phyloP scores from a whole-genome alignment of 2,113 vertebrate species.

The Beaufortia kweichowensis region DNA sequence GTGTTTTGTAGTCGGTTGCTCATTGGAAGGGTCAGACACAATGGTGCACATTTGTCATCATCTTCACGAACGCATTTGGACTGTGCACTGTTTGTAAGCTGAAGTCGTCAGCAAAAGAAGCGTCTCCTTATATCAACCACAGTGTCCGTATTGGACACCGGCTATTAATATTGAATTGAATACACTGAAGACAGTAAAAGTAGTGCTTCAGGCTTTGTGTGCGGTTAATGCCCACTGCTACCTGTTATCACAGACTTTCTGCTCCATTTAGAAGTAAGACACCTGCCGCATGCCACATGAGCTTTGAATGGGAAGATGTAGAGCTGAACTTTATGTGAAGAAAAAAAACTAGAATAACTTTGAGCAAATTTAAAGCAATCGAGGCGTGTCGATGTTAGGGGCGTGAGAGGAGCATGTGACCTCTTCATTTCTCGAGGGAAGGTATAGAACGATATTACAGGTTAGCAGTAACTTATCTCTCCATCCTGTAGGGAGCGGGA shows the following conservation, averaged over 20 bases:
- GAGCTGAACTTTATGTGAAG: background rate
- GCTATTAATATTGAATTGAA: conserved; percentile 13
- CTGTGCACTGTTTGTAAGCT: conserved; percentile 35
- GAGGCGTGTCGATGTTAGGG: background rate
- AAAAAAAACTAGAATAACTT: conserved; percentile 2
- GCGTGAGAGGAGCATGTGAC: background rate
- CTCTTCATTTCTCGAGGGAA: conserved; percentile 6
- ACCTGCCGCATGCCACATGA: background rate
- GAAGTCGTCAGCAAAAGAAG: conserved; percentile 3
- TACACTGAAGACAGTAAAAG: conserved; percentile 10
- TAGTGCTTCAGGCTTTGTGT: background rate
- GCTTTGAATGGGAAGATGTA: conserved; percentile 1
- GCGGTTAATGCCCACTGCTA: background rate
- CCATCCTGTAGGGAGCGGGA: conserved; percentile 53
- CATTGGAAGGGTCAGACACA: conserved; percentile 7
- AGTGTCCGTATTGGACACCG: background rate
- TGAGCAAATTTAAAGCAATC: background rate
- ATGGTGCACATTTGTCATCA: conserved; percentile 18
- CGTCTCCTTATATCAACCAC: conserved; percentile 37
- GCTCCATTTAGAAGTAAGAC: background rate
- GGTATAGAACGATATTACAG: conserved; percentile 55
- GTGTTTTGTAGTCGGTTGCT: conserved; percentile 22
- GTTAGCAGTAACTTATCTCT: conserved; percentile 58
- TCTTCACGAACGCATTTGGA: conserved; percentile 32
- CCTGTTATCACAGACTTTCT: background rate